Base-by-base conservation (phyloP, 2,888 invertebrate genomes). In the Drosophila suboccidentalis region DNA sequence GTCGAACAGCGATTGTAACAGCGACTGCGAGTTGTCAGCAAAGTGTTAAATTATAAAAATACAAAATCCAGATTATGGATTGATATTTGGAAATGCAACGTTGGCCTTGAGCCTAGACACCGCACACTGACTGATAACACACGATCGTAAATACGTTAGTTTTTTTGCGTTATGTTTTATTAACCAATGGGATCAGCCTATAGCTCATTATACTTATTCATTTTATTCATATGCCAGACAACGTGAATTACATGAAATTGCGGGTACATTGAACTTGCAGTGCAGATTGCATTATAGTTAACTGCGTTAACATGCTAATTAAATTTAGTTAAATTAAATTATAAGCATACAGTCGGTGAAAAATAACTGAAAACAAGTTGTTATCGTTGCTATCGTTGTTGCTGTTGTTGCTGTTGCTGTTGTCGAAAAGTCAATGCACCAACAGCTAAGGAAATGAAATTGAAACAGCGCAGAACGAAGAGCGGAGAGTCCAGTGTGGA, bases 261-360 rank as follows among this genome's bases (percentile, higher is more conserved):
- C 44, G 54, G 38, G 72, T 72, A 66, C 71, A 49, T 62, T 69
- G 75, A 86, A 71, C 77, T 55, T 34, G 38, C 5, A 58, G 10
- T 65, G 78, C 83, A 80, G 80, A 73, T 80, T 85, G 80, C 71
- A 86, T 70, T 83, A 75, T 76, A 77, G 77, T 83, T 81, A 78
- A 77, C 46, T 71, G 75, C 71, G 71, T 83, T 85, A 75, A 57
- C 75, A 86, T 86, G 81, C 73, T 78, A 86, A 88, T 80, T 83
- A 82, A 82, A 83, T 87, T 88, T 86, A 86, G 80, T 87, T 86
- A 76, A 83, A 83, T 81, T 87, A 63, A 83, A 82, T 77, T 81
- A 79, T 54, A 64, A 69, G 38, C 70, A 63, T 49, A 41, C 59
- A 44, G 58, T 15, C 50, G 26, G 53, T 22, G 65, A 67, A 61